These are phyloP conservation scores for Bufotes viridis DNA, from an alignment of 2,797 vertebrate genomes.

Conservation along the genomic window DNA sequence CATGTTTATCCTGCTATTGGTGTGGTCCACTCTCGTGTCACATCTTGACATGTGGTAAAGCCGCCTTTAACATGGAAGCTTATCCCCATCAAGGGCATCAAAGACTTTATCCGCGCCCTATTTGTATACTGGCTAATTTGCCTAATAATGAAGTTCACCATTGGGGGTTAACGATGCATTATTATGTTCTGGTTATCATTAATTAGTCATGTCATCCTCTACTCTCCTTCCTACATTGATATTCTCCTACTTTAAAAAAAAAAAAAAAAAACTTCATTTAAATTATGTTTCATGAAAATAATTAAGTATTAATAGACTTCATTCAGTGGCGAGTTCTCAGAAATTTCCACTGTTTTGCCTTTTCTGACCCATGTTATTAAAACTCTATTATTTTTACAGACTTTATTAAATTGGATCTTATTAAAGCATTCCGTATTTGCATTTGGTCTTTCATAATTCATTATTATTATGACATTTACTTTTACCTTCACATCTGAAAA, in stretches of 20 bases:
- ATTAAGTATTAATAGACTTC: conserved; percentile 87
- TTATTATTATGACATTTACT: conserved; percentile 99
- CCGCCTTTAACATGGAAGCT: neutral
- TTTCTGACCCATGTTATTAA: conserved; percentile 87
- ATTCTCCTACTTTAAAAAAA: conserved; percentile 62
- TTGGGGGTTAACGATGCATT: conserved; percentile 7
- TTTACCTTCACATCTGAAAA: conserved; percentile 95
- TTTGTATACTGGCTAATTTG: conserved; percentile 44
- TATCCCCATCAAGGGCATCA: neutral
- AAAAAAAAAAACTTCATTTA: conserved; percentile 76
- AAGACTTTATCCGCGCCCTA: neutral
- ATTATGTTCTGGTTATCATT: conserved; percentile 41
- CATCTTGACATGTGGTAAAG: neutral
- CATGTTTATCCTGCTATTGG: neutral
- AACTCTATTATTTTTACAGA: conserved; percentile 94
- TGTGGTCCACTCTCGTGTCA: too few species aligned
- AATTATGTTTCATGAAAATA: conserved; percentile 86
- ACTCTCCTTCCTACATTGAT: conserved; percentile 28
- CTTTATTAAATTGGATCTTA: conserved; percentile 99
- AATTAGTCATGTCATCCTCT: conserved; percentile 53
- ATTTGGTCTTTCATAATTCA: conserved; percentile 99
- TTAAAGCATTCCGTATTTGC: conserved; percentile 99
- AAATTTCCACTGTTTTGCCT: conserved; percentile 87
- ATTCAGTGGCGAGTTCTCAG: conserved; percentile 81
- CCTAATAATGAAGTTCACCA: conserved; percentile 35